Evolutionary conservation across 1,140 invertebrate genomes (phyloP), one percentile per base, ranked within the genome.

Genomic region (Colletes gigas): DNA sequence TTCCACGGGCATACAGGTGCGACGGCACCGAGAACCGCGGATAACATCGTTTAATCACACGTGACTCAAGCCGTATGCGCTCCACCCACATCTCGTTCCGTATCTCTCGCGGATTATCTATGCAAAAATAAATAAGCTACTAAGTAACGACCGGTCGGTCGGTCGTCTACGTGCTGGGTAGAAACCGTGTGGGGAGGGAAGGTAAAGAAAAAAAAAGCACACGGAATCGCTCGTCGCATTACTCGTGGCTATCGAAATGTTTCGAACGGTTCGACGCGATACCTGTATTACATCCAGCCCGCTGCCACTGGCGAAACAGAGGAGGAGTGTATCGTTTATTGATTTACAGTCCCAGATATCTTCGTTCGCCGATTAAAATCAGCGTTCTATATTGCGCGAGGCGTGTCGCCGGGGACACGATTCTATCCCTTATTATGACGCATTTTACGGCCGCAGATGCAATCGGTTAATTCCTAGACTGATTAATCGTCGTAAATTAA

Each of bases 31-130:
- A 86, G 86, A 86, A 82, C 83, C 85, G 83, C 82, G 90, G 92
- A 92, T 92, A 92, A 88, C 91, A 91, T 92, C 91, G 88, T 90
- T 92, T 93, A 92, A 92, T 92, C 91, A 93, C 90, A 91, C 88
- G 90, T 91, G 90, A 92, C 88, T 91, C 85, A 87, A 83, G 88
- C 86, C 50, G 89, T 88, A 90, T 86, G 87, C 86, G 85, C 89
- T 91, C 90, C 91, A 90, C 91, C 91, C 91, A 92, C 90, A 87
- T 91, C 89, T 89, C 86, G 65, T 84, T 82, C 60, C 68, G 79
- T 92, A 92, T 92, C 92, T 89, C 78, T 10, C 47, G 55, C 71
- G 87, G 88, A 92, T 92, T 92, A 92, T 93, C 92, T 92, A 92
- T 92, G 90, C 91, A 84, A 92, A 91, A 91, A 92, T 91, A 91